These are phyloP conservation scores for Gymnorhina tibicen DNA, from an alignment of 2,113 vertebrate species.

Conservation along the genomic window DNA sequence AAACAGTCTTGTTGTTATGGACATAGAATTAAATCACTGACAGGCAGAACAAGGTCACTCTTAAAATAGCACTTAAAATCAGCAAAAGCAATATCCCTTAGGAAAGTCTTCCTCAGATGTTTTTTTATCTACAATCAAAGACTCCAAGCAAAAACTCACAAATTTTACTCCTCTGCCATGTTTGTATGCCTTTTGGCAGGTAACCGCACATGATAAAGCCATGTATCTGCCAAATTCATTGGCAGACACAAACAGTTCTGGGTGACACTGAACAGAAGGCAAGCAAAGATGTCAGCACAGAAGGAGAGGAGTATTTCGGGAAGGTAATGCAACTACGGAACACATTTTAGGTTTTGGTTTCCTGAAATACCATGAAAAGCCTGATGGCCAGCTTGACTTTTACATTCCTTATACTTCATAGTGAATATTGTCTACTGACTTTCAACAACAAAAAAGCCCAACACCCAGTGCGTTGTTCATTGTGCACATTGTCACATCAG, in stretches of 20 bases:
- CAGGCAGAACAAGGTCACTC: background rate
- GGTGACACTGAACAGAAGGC: background rate
- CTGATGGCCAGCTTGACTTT: background rate
- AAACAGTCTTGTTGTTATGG: background rate
- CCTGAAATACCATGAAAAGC: background rate
- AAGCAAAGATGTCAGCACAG: background rate
- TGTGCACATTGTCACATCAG: background rate
- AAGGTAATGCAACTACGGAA: background rate
- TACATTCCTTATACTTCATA: background rate
- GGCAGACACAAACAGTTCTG: background rate
- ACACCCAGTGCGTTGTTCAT: rapidly evolving
- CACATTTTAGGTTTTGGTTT: background rate
- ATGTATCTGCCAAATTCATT: background rate
- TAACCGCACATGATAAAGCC: background rate
- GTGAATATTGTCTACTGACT: background rate
- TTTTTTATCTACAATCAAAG: background rate
- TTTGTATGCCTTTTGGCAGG: background rate
- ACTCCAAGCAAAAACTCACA: background rate
- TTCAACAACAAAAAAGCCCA: background rate
- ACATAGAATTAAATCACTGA: background rate
- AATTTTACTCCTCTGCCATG: rapidly evolving
- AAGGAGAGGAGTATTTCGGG: background rate
- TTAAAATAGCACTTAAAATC: background rate
- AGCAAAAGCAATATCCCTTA: background rate
- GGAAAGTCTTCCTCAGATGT: background rate